Evolutionary conservation across 2,797 vertebrate species (phyloP), one percentile per base, ranked within the genome.

Genomic region (Tragopan temminckii): DNA sequence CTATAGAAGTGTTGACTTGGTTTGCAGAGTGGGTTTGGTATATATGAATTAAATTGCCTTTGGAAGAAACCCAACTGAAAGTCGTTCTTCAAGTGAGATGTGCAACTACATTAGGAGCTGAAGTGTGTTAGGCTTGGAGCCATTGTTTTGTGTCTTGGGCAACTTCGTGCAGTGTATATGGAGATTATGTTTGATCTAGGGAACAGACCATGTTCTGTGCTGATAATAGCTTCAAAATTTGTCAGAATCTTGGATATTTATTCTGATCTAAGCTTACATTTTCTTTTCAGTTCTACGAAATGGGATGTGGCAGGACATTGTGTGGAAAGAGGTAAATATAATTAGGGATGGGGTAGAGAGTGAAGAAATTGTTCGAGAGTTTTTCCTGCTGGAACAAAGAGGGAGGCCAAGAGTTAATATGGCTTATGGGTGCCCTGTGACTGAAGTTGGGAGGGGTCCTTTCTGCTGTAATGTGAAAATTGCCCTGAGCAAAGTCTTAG

Each of bases 291-390:
- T 99, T 97, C 97, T 99, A 97, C 98, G 98, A 97, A 99, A 96
- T 90, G 99, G 99, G 79, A 98, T 98, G 91, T 99, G 99, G 99
- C 99, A 99, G 97, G 99, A 98, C 75, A 97, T 99, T 95, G 98
- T 99, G 95, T 99, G 99, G 99, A 99, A 99, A 98, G 98, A 99
- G 99, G 99, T 99, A 99, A 97, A 80, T 69, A 90, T 57, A 85
- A 66, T 2, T 6, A 21, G 48, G 27, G 3, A 29, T 70, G 85
- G 81, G 52, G 58, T 29, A 23, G 35, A 29, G 40, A 42, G 17
- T 50, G 25, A 45, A 66, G 8, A 23, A 38, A 13, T 1, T 38
- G 2, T 55, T 83, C 14, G n/a, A 15, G 17, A 89, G 67, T 20
- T 77, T 19, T 5, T 62, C 17, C 36, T 74, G 21, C 20, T 35